phyloP scores from a whole-genome alignment of 1,140 invertebrate species.

The Delia radicum region DNA sequence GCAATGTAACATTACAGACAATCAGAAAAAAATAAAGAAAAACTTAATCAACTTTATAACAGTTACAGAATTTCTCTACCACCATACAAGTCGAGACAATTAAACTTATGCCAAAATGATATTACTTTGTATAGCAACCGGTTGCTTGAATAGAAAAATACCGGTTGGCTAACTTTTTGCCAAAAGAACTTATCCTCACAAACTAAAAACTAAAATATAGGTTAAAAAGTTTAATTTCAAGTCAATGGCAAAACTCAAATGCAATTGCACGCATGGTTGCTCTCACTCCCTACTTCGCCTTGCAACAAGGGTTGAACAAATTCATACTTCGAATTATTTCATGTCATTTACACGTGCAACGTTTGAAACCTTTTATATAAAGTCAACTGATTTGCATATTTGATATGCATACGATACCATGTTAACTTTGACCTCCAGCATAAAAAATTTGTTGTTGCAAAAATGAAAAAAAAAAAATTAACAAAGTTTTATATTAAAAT shows the following conservation, averaged over 20 bases:
- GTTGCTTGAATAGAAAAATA: background rate
- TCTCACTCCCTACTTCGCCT: background rate
- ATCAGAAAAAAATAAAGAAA: background rate
- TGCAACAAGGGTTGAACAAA: background rate
- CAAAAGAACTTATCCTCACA: background rate
- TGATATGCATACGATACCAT: conserved; percentile 26
- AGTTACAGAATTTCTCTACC: background rate
- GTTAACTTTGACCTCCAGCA: conserved; percentile 25
- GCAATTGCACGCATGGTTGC: background rate
- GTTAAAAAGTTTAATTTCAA: background rate
- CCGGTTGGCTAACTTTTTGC: conserved; percentile 14
- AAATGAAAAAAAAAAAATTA: conserved; percentile 26
- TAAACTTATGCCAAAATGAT: background rate
- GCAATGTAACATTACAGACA: background rate
- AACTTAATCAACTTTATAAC: background rate
- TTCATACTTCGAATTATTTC: background rate
- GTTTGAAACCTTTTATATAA: background rate
- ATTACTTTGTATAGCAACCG: background rate
- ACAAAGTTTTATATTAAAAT: conserved; percentile 24
- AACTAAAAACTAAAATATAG: background rate
- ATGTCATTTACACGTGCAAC: background rate
- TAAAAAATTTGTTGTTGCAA: background rate
- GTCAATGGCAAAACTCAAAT: background rate
- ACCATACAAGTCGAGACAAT: background rate
- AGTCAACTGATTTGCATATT: conserved; percentile 38